These are phyloP conservation scores for Tetragnatha versicolor DNA, from an alignment of 1,140 invertebrate genomes.

Conservation along the genomic window DNA sequence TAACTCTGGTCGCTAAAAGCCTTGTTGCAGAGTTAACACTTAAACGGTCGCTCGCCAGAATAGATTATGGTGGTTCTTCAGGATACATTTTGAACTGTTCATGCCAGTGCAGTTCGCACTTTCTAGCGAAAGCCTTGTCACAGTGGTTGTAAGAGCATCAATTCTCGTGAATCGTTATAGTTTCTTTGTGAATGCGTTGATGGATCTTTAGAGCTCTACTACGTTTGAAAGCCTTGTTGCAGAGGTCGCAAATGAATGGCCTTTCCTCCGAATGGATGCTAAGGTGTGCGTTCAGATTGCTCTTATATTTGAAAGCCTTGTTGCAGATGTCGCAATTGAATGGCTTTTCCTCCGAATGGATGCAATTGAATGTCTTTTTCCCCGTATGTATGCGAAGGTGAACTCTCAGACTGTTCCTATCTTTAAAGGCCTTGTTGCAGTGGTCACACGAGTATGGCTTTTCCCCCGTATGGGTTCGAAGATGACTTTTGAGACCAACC, in stretches of 20 bases:
- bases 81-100: too few relatives aligned
- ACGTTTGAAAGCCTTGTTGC: conserved; percentile 9
- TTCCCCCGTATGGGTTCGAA: conserved; percentile 95
- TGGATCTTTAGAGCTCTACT: neutral
- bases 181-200: neutral
- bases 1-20: too few relatives aligned
- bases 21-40: too few relatives aligned
- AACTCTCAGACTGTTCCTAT: conserved; percentile 93
- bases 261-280: neutral
- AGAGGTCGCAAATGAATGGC: conserved; percentile 26
- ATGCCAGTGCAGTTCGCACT: too few relatives aligned
- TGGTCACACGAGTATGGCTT: conserved; percentile 97
- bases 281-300: conserved; percentile 3
- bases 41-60: too few relatives aligned
- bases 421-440: conserved; percentile 96
- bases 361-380: conserved; percentile 91
- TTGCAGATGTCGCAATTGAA: conserved; percentile 90
- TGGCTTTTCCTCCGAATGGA: too few relatives aligned
- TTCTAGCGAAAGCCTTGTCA: too few relatives aligned
- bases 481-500: conserved; percentile 87
- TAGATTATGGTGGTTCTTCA: too few relatives aligned
- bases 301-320: conserved; percentile 72
- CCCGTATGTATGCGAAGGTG: conserved; percentile 92
- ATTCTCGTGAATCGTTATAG: too few relatives aligned
- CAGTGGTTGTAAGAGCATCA: too few relatives aligned